Conservation (phyloP, 1,140 invertebrate genomes). For the Euwallacea similis region DNA sequence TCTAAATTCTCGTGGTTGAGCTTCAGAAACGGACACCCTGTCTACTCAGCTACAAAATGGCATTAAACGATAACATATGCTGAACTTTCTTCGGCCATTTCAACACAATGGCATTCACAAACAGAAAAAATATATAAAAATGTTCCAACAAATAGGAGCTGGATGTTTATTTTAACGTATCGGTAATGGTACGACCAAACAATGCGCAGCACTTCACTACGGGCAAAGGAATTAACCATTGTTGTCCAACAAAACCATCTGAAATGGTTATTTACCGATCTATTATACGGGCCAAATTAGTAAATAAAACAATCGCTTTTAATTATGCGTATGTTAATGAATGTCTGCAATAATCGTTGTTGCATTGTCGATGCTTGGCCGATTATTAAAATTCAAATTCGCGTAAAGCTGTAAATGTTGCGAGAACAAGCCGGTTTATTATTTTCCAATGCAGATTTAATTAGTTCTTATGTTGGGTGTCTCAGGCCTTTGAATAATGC, state of each 20-base stretch:
- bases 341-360: conserved; percentile 11
- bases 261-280: conserved; percentile 19
- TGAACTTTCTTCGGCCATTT: background rate
- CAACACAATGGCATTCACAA: background rate
- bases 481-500: conserved; percentile 8
- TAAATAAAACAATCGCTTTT: conserved; percentile 16
- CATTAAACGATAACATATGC: background rate
- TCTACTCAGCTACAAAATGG: background rate
- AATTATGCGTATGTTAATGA: conserved; percentile 20
- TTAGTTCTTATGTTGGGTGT: conserved; percentile 14
- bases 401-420: conserved; percentile 13
- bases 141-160: background rate
- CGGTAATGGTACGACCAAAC: conserved; percentile 8
- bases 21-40: background rate
- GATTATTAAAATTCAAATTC: conserved; percentile 20
- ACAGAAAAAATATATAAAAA: background rate
- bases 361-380: conserved; percentile 8
- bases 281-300: conserved; percentile 14
- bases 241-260: conserved; percentile 19
- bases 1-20: too few relatives aligned
- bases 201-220: conserved; percentile 5
- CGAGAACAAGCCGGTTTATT: conserved; percentile 19
- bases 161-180: conserved; percentile 6
- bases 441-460: conserved; percentile 17
- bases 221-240: conserved; percentile 18